A percentile compares a stretch with the other conserved stretches of the same genome.
Conservation (phyloP, 2,888 invertebrate species). For the Lagria hirta region DNA sequence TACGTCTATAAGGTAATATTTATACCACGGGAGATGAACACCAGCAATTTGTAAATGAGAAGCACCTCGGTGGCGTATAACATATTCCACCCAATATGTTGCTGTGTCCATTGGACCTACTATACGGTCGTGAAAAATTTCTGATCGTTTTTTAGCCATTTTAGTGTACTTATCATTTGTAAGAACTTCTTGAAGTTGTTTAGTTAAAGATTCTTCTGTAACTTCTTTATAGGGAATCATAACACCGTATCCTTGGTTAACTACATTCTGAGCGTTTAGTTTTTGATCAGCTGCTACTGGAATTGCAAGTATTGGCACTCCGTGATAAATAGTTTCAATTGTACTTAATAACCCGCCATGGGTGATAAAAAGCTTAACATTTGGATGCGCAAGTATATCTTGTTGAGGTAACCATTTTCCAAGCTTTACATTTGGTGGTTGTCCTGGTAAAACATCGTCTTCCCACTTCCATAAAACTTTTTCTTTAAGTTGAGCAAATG, state of each 20-base stretch:
- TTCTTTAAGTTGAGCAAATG: slow-evolving; percentile 50
- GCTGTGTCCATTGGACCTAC: slow-evolving; percentile 28
- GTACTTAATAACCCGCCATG: slow-evolving; percentile 57
- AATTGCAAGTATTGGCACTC: slow-evolving; percentile 57
- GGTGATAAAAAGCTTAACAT: slow-evolving; percentile 55
- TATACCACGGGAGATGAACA: slow-evolving; percentile 26
- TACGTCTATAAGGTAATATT: slow-evolving; percentile 11
- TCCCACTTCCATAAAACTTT: slow-evolving; percentile 56
- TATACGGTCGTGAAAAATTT: slow-evolving; percentile 10
- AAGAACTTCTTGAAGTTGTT: slow-evolving; percentile 39
- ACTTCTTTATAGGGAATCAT: slow-evolving; percentile 46
- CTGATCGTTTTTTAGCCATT: slow-evolving; percentile 9
- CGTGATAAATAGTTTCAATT: slow-evolving; percentile 55
- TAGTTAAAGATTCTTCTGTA: slow-evolving; percentile 42
- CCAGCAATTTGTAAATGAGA: slow-evolving; percentile 25
- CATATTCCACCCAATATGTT: slow-evolving; percentile 32
- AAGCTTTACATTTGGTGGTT: slow-evolving; percentile 47
- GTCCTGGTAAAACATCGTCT: slow-evolving; percentile 31
- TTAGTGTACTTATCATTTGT: slow-evolving; percentile 38
- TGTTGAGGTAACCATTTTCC: slow-evolving; percentile 52
- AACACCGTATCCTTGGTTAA: slow-evolving; percentile 51
- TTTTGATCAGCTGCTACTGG: slow-evolving; percentile 59
- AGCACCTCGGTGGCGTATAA: slow-evolving; percentile 16
- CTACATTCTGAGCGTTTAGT: slow-evolving; percentile 55
- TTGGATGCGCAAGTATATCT: slow-evolving; percentile 51